Evolutionary conservation across 2,113 vertebrate genomes (phyloP).

Genomic region (Tragelaphus strepsiceros): DNA sequence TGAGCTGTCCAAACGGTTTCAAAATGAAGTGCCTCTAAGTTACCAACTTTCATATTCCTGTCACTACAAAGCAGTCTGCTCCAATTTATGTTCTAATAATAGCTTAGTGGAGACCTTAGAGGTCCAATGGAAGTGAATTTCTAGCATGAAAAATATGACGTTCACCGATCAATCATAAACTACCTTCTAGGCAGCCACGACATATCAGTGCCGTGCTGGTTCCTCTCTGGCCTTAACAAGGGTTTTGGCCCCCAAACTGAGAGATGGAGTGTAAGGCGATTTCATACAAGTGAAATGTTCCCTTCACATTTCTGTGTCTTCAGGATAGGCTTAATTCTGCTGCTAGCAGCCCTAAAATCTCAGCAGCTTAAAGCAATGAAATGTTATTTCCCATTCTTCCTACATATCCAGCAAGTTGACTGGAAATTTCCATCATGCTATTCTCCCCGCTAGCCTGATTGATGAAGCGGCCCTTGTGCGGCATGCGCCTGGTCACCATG

Average conservation of each 20-base stretch:
- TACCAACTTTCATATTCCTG: conserved; percentile 19
- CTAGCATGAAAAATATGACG: background rate
- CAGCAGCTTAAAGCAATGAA: background rate
- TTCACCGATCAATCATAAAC: background rate
- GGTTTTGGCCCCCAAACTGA: background rate
- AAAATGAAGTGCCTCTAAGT: conserved; percentile 18
- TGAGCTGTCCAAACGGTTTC: conserved; percentile 42
- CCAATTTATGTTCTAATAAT: background rate
- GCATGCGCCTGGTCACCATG: background rate
- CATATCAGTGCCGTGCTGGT: background rate
- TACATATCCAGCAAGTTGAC: background rate
- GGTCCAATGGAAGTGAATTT: conserved; percentile 11
- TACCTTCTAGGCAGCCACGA: background rate
- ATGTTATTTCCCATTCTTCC: background rate
- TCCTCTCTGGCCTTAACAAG: background rate
- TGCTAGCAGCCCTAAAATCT: background rate
- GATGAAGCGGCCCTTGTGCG: background rate
- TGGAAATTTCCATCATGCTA: background rate
- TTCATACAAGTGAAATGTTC: background rate
- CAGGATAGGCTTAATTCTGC: background rate
- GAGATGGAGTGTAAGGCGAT: background rate
- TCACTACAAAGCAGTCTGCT: conserved; percentile 4
- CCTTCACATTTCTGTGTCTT: background rate
- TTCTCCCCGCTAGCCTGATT: background rate
- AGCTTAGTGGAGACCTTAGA: background rate